phyloP scores from a whole-genome alignment of 2,797 vertebrate species.

The Crenuchus spilurus region DNA sequence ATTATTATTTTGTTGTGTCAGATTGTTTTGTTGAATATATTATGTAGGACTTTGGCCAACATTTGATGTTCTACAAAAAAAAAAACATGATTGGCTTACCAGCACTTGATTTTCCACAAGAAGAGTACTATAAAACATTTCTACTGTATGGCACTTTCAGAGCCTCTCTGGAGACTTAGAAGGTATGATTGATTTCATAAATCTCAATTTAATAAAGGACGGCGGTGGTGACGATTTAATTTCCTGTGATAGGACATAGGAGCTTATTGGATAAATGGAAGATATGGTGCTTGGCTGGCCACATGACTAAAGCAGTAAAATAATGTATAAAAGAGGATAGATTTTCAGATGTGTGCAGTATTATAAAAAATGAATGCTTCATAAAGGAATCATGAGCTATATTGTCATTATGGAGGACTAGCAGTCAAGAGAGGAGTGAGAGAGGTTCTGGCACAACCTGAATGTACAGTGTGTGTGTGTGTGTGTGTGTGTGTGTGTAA shows the following conservation, averaged over 20 bases:
- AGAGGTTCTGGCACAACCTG: conserved; percentile 48
- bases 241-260: conserved; percentile 77
- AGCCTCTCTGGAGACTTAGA: conserved; percentile 29
- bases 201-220: conserved; percentile 63
- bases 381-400: conserved; percentile 72
- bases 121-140: conserved; percentile 36
- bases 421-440: conserved; percentile 37
- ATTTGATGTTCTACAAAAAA: no score
- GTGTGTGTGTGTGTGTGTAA: conserved; percentile 3
- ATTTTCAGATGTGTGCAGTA: conserved; percentile 68
- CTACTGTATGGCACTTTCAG: conserved; percentile 22
- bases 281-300: conserved; percentile 61
- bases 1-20: no score
- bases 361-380: conserved; percentile 73
- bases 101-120: background rate
- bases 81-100: no score
- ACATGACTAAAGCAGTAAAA: conserved; percentile 65
- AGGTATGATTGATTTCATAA: conserved; percentile 68
- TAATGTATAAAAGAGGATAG: conserved; percentile 59
- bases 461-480: conserved; percentile 29
- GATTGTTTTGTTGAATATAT: no score
- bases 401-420: conserved; percentile 55
- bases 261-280: conserved; percentile 73
- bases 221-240: conserved; percentile 73
- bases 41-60: no score